Evolutionary conservation across 2,113 vertebrate species (phyloP).

Genomic region (Hoplias malabaricus): DNA sequence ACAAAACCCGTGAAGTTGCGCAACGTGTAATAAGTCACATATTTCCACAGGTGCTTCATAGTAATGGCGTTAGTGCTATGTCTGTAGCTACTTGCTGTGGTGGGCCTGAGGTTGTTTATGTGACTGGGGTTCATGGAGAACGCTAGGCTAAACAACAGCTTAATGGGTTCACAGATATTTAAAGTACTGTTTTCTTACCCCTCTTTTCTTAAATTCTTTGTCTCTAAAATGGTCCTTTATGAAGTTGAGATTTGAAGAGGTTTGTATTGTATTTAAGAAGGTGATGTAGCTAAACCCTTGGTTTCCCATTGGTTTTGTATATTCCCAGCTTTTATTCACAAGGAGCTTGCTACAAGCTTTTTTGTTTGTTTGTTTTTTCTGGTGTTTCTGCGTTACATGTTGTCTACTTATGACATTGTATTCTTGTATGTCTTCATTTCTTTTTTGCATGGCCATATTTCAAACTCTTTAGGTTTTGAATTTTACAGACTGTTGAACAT

Average conservation of each 20-base stretch:
- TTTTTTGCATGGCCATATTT: too few species aligned
- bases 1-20: constrained; percentile 1
- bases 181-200: not conserved
- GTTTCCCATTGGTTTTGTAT: not conserved
- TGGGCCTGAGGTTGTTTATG: not conserved
- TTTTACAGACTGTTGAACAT: too few species aligned
- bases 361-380: too few species aligned
- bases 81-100: not conserved
- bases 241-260: too few species aligned
- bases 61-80: not conserved
- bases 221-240: not conserved
- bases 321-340: not conserved
- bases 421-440: too few species aligned
- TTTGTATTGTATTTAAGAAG: too few species aligned
- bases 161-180: not conserved
- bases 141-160: not conserved
- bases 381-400: too few species aligned
- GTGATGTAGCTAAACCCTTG: too few species aligned
- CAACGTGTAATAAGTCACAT: not conserved
- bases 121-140: not conserved
- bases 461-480: too few species aligned
- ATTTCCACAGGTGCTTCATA: constrained; percentile 18
- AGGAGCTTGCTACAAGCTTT: too few species aligned
- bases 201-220: not conserved
- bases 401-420: too few species aligned